Base-by-base conservation (phyloP, 2,888 invertebrate genomes). In the Sinhomidia bicolor region DNA sequence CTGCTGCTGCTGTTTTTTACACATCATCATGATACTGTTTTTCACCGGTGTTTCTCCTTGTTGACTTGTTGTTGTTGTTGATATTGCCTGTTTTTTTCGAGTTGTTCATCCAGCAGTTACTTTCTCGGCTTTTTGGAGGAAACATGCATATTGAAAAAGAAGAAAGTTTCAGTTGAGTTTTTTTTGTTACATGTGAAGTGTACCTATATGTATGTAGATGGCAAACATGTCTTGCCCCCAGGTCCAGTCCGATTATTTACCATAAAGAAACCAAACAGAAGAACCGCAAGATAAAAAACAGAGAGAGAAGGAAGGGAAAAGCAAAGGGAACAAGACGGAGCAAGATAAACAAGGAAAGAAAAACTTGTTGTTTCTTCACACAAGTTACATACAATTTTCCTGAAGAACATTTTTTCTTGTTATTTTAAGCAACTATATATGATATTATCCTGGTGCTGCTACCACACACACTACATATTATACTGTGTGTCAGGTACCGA, bases 331-430 rank as follows among this genome's bases (percentile, higher is more conserved):
- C n/a, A 60, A 65, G 60, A 5, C 26, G 26, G 29, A 14, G 20
- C 14, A 85, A 85, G 79, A 79, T 79, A 85, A 85, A 86, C 81
- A 81, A 81, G 62, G 29, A 41, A 79, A 51, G 81, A 81, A 78
- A 86, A 86, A 86, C 86, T 86, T 86, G 86, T 86, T 86, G 86
- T 86, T 86, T 79, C 80, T 74, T 80, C 60, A 47, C 36, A 71
- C 62, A 86, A 81, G 71, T 74, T 81, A 60, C 54, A 78, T 81
- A 60, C 54, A 78, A 60, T 81, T 68, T 80, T 60, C 29, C 23
- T 44, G 14, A 57, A 60, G 32, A 74, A 26, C 36, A 20, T 57
- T 86, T 85, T 36, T 74, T 26, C 26, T 74, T 26, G 47, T 47
- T 26, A 74, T 74, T 20, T 23, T 12, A 26, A 47, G 10, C 0